These are phyloP conservation scores for Tragelaphus buxtoni DNA, from an alignment of 2,113 vertebrate species.

Conservation along the genomic window DNA sequence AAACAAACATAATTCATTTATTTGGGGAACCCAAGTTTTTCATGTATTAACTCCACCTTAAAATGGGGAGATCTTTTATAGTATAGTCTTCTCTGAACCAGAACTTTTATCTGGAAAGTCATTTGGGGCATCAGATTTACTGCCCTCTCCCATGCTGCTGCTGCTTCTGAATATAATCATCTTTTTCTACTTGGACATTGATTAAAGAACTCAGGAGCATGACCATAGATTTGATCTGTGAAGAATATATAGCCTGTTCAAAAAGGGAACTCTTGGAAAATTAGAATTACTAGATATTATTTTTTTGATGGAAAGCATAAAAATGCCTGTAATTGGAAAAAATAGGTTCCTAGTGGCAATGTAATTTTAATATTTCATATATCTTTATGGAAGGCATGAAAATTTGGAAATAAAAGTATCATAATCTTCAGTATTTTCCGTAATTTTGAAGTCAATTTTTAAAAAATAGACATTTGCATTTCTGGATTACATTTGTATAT, in stretches of 20 bases:
- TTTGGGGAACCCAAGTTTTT: background rate
- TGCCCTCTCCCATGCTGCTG: background rate
- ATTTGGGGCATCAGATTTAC: background rate
- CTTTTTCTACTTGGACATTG: background rate
- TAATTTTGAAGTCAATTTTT: constrained; percentile 22
- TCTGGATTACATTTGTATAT: too few relatives aligned
- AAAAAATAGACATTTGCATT: background rate
- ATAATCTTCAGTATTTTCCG: background rate
- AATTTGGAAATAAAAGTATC: background rate
- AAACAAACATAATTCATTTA: background rate
- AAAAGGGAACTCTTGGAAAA: background rate
- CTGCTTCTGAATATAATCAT: background rate
- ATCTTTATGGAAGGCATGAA: background rate
- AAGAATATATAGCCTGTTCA: background rate
- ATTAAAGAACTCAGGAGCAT: background rate
- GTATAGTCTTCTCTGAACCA: background rate
- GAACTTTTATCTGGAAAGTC: background rate
- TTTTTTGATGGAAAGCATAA: background rate
- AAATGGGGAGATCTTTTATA: background rate
- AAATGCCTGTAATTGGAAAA: background rate
- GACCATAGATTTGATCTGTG: background rate
- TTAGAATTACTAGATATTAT: background rate
- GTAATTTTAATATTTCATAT: constrained; percentile 7
- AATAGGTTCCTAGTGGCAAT: background rate
- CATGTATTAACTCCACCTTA: background rate